A percentile compares a stretch with the other conserved stretches of the same genome.
These are phyloP conservation scores for Drosophila tani DNA, from an alignment of 1,140 invertebrate species.

Conservation along the genomic window DNA sequence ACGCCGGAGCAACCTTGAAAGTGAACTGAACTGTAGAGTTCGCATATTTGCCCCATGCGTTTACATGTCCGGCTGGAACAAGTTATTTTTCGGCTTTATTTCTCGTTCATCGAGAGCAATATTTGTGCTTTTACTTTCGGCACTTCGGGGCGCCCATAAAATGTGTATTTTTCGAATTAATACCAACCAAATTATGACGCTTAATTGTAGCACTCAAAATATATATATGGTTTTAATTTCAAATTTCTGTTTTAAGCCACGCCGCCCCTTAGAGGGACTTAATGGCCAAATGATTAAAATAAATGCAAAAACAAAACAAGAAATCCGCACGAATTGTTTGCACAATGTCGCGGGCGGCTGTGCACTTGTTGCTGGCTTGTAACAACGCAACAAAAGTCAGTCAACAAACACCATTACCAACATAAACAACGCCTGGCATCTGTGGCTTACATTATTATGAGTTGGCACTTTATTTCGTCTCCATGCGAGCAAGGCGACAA, in stretches of 20 bases:
- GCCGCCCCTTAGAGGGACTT: slow-evolving; percentile 24
- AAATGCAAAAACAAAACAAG: slow-evolving; percentile 39
- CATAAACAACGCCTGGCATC: slow-evolving; percentile 46
- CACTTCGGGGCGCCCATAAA: slow-evolving; percentile 17
- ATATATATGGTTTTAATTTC: slow-evolving; percentile 19
- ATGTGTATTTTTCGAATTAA: slow-evolving; percentile 21
- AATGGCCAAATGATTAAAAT: slow-evolving; percentile 53
- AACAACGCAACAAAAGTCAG: slow-evolving; percentile 56
- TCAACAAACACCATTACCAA: slow-evolving; percentile 63
- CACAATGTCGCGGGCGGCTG: slow-evolving; percentile 56
- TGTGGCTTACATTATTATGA: slow-evolving; percentile 71
- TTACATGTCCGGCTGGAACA: slow-evolving; percentile 56
- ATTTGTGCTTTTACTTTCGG: slow-evolving; percentile 43
- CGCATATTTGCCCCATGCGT: slow-evolving; percentile 53
- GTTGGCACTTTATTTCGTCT: slow-evolving; percentile 67
- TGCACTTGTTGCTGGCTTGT: slow-evolving; percentile 44
- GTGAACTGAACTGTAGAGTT: slow-evolving; percentile 59
- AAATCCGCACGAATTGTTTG: slow-evolving; percentile 45
- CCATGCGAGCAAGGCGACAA: slow-evolving; percentile 62
- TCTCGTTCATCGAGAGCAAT: slow-evolving; percentile 32
- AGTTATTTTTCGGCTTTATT: slow-evolving; percentile 27
- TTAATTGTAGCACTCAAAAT: slow-evolving; percentile 33
- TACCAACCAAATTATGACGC: slow-evolving; percentile 28
- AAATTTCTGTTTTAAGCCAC: slow-evolving; percentile 19
- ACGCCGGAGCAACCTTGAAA: slow-evolving; percentile 69